Percentiles rank a stretch among this genome's conserved stretches.
Evolutionary conservation across 1,140 invertebrate species (phyloP).

Genomic region (Drosophila subobscura): DNA sequence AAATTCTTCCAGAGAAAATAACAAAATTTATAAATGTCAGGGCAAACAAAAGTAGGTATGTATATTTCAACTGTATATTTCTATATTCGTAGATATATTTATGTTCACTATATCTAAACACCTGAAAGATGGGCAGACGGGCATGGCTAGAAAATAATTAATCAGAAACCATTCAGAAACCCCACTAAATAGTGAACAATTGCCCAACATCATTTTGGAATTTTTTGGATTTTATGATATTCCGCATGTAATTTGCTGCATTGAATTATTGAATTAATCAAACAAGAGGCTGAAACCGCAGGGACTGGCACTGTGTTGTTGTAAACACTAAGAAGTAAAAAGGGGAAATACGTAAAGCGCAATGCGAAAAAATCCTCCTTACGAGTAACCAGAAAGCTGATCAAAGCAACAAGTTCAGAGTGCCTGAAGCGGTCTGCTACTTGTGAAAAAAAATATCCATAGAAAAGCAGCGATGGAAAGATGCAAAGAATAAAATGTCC

Average conservation of each 20-base stretch:
- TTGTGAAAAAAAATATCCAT: slow-evolving; percentile 31
- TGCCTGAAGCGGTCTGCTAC: slow-evolving; percentile 23
- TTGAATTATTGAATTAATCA: slow-evolving; percentile 22
- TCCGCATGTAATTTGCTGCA: slow-evolving; percentile 6
- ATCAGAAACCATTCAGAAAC: no score
- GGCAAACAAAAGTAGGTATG: slow-evolving; percentile 8
- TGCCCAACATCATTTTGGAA: no score
- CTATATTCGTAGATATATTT: no score
- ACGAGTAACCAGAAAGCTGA: slow-evolving; percentile 18
- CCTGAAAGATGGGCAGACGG: no score
- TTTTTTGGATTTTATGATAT: background rate
- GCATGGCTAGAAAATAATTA: no score
- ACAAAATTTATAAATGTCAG: background rate
- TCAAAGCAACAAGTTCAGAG: slow-evolving; percentile 46
- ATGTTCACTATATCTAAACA: no score
- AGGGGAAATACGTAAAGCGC: slow-evolving; percentile 21
- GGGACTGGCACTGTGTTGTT: background rate
- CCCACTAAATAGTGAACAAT: no score
- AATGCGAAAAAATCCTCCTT: slow-evolving; percentile 10
- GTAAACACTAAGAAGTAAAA: background rate
- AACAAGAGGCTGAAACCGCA: background rate
- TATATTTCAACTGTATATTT: no score
- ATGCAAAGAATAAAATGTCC: slow-evolving; percentile 18
- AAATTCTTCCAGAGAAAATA: slow-evolving; percentile 10
- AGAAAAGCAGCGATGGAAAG: slow-evolving; percentile 17